Evolutionary conservation across 2,797 vertebrate species (phyloP), one percentile per base, ranked within the genome.

Genomic region (Trichosurus vulpecula): DNA sequence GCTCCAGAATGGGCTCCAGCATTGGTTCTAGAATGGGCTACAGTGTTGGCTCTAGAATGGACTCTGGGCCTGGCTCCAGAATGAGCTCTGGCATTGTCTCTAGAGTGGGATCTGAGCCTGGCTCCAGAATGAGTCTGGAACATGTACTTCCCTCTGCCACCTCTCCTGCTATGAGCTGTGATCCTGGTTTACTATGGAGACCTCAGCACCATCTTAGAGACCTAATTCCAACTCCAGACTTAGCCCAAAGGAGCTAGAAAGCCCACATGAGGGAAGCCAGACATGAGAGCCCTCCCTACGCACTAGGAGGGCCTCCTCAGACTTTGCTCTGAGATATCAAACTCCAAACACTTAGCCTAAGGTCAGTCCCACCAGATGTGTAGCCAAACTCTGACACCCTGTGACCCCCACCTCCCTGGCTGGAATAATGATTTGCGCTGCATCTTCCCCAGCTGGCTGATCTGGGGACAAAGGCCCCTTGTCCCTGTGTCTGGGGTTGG

Each of bases 351-450:
- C 90, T 90, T 90, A 90, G 90, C 90, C 90, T 90, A 54, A 35
- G 90, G 90, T 90, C 90, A 90, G 52, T 35, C 52, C 90, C 2
- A 3, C 90, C 90, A 90, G 90, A 90, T 90, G 90, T 90, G 90
- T 90, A 54, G 90, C 90, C 90, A 52, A 90, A 90, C 51, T 12
- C 47, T 90, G 89, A 90, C 52, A 90, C 52, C 90, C 52, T 22
- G 19, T 90, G 90, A 54, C 90, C 90, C 52, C 31, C 90, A 54
- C 51, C 53, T 90, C 53, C 13, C 52, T 54, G 13, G 52, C 52
- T 90, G 90, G 90, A 90, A 53, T 90, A 90, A 90, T n/a, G 52
- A 54, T 90, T 90, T 90, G 52, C 54, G 90, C 90, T 35, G 90
- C 52, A 90, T 90, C 52, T 90, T 54, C 52, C 52, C 30, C 52